These are phyloP conservation scores for Pagetopsis macropterus DNA, from an alignment of 2,797 vertebrate species.

Conservation along the genomic window DNA sequence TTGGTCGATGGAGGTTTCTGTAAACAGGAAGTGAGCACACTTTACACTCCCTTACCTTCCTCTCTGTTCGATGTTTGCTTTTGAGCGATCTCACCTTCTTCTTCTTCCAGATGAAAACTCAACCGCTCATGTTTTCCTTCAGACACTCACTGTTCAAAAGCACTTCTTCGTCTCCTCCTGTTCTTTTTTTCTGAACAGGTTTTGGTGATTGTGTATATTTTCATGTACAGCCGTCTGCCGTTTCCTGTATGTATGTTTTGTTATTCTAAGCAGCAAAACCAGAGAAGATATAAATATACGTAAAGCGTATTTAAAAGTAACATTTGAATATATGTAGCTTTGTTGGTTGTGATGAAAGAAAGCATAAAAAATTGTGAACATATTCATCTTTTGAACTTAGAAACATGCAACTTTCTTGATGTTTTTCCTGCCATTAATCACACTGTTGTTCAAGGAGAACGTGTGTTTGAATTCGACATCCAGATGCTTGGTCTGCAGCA, in stretches of 20 bases:
- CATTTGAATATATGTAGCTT: conserved; percentile 49
- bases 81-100: conserved; percentile 26
- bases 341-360: conserved; percentile 47
- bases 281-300: conserved; percentile 29
- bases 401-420: conserved; percentile 41
- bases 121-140: conserved; percentile 43
- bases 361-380: conserved; percentile 29
- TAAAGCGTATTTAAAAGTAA: neutral
- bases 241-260: conserved; percentile 50
- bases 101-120: conserved; percentile 48
- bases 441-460: conserved; percentile 21
- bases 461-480: conserved; percentile 16
- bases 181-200: conserved; percentile 21
- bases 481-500: conserved; percentile 23
- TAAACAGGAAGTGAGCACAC: conserved; percentile 50
- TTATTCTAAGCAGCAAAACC: conserved; percentile 42
- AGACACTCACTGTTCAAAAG: conserved; percentile 19
- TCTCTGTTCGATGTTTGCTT: conserved; percentile 47
- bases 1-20: conserved; percentile 16
- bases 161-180: conserved; percentile 36
- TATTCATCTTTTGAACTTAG: conserved; percentile 27
- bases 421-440: conserved; percentile 45
- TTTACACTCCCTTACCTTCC: conserved; percentile 53
- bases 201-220: conserved; percentile 56
- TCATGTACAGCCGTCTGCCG: conserved; percentile 49